Percentiles rank a stretch among this genome's conserved stretches.
phyloP scores from a whole-genome alignment of 2,113 vertebrate species.

The Nanorana parkeri region DNA sequence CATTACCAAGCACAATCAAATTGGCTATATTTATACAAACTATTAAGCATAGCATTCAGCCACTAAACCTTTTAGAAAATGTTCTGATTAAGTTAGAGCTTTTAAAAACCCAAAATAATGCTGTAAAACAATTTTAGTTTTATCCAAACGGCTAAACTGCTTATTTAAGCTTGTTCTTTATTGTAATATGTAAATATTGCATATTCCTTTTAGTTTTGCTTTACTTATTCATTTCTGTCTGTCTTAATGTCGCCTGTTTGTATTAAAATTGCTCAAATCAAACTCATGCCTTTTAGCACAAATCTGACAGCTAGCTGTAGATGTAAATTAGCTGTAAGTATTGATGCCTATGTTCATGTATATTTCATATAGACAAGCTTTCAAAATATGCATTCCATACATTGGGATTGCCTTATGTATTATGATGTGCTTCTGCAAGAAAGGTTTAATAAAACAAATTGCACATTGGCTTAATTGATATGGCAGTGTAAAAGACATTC shows the following conservation, averaged over 20 bases:
- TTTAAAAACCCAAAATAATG: too few species aligned
- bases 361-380: slow-evolving; percentile 19
- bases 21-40: too few species aligned
- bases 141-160: not conserved
- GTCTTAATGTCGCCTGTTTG: slow-evolving; percentile 18
- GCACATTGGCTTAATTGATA: too few species aligned
- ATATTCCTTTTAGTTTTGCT: slow-evolving; percentile 19
- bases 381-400: not conserved
- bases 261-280: slow-evolving; percentile 29
- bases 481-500: too few species aligned
- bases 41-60: too few species aligned
- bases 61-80: too few species aligned
- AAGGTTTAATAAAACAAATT: too few species aligned
- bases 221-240: slow-evolving; percentile 40
- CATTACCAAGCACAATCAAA: too few species aligned
- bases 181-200: slow-evolving; percentile 38
- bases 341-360: slow-evolving; percentile 16
- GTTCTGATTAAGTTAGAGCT: too few species aligned
- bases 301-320: slow-evolving; percentile 33
- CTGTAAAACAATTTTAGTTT: too few species aligned
- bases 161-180: not conserved
- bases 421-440: too few species aligned
- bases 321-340: slow-evolving; percentile 33
- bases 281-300: slow-evolving; percentile 38
- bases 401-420: too few species aligned